Evolutionary conservation across 2,113 vertebrate genomes (phyloP).

Genomic region (Camelus dromedarius): DNA sequence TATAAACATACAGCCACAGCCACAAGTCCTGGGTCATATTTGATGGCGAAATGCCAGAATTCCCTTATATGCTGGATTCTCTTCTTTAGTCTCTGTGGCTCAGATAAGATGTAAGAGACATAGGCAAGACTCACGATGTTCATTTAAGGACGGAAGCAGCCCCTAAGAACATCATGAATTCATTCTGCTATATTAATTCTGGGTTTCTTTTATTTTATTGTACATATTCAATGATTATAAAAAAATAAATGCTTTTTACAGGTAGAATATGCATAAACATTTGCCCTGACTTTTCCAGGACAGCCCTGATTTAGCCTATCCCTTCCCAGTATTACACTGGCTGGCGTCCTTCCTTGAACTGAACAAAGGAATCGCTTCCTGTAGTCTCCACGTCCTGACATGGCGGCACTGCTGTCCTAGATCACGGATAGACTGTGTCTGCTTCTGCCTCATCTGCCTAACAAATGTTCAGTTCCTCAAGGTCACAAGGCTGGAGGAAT

Average conservation of each 20-base stretch:
- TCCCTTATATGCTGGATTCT: not conserved
- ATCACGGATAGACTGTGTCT: not conserved
- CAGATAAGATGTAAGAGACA: not conserved
- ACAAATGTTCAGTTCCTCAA: rapidly evolving
- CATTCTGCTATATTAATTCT: too few relatives aligned
- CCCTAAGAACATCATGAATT: too few relatives aligned
- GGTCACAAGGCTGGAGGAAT: not conserved
- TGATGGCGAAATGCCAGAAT: not conserved
- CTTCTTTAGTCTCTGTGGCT: not conserved
- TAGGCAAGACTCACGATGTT: not conserved
- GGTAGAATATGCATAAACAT: not conserved
- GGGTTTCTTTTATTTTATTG: not conserved
- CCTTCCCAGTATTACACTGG: not conserved
- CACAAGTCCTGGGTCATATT: not conserved
- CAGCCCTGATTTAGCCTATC: not conserved
- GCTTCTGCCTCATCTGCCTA: not conserved
- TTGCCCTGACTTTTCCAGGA: not conserved
- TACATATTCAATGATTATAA: not conserved
- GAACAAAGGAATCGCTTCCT: not conserved
- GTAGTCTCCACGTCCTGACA: rapidly evolving
- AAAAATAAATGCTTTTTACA: not conserved
- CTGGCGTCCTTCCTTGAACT: not conserved
- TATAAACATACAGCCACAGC: not conserved
- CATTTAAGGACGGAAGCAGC: not conserved
- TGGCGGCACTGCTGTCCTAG: rapidly evolving